Evolutionary conservation across 2,113 vertebrate genomes (phyloP).

Genomic region (Podilymbus podiceps): DNA sequence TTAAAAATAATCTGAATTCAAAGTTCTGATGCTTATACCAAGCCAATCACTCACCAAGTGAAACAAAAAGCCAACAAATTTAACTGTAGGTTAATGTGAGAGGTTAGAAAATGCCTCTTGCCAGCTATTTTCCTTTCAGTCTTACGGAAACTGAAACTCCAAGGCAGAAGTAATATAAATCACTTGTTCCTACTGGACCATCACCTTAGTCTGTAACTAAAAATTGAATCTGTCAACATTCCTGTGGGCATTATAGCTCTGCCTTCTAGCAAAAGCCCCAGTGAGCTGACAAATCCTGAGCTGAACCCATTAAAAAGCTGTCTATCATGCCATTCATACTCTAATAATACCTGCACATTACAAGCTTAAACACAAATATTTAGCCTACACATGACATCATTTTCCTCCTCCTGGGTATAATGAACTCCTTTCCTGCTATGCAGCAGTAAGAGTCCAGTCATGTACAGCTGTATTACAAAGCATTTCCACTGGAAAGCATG

Average conservation of each 20-base stretch:
- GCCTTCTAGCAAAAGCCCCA: neutral
- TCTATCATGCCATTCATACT: neutral
- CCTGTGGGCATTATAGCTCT: neutral
- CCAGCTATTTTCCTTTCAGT: neutral
- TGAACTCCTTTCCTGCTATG: neutral
- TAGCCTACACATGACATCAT: neutral
- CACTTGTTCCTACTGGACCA: neutral
- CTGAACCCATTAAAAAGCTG: neutral
- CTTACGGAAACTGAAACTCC: neutral
- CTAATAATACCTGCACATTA: neutral
- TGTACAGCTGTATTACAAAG: neutral
- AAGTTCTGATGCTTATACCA: neutral
- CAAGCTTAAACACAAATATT: neutral
- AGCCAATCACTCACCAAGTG: neutral
- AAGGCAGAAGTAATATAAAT: neutral
- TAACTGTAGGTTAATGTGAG: neutral
- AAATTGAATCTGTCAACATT: neutral
- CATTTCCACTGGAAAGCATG: neutral
- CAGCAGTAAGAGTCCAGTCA: neutral
- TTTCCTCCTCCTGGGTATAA: neutral
- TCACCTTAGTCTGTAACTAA: neutral
- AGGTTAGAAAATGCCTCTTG: neutral
- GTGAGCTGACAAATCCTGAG: neutral
- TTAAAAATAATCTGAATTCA: neutral
- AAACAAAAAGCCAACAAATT: neutral